A percentile compares a stretch with the other conserved stretches of the same genome.
Conservation (phyloP, 2,113 vertebrate species). For the Mesocricetus auratus region DNA sequence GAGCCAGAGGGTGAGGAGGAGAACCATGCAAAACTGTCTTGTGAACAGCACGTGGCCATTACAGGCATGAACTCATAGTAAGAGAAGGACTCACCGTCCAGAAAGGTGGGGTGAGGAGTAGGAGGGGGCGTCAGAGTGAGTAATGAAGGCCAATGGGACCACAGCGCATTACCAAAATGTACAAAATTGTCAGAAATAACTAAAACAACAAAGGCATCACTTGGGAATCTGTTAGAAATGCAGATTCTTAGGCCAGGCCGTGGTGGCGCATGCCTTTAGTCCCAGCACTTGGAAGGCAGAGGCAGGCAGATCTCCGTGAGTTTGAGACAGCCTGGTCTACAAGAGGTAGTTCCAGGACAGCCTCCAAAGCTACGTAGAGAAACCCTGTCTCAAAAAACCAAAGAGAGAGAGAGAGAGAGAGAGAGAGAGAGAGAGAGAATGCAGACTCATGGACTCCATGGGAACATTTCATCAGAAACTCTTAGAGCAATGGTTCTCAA, state of each 20-base stretch:
- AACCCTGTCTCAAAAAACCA: too few species aligned
- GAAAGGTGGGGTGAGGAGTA: background rate
- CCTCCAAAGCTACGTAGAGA: too few species aligned
- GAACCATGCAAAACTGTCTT: background rate
- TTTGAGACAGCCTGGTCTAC: background rate
- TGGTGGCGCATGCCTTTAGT: background rate
- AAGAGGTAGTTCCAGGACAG: background rate
- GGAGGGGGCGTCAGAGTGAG: background rate
- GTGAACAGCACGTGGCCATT: too few species aligned
- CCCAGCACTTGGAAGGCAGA: background rate
- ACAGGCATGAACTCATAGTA: too few species aligned
- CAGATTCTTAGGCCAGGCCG: background rate
- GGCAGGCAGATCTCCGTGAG: background rate
- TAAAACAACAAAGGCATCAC: background rate
- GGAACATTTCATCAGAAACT: fast-evolving
- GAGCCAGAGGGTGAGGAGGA: too few species aligned
- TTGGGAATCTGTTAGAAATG: background rate
- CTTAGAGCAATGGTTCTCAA: background rate
- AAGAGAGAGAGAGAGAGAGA: too few species aligned
- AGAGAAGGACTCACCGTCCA: background rate
- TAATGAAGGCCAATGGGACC: too few species aligned
- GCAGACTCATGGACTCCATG: background rate
- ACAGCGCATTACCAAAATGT: background rate
- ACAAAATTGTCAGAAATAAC: background rate
- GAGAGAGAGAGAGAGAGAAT: fast-evolving